Base-by-base conservation (phyloP, 2,797 vertebrate species). In the Sebastes iracundus region DNA sequence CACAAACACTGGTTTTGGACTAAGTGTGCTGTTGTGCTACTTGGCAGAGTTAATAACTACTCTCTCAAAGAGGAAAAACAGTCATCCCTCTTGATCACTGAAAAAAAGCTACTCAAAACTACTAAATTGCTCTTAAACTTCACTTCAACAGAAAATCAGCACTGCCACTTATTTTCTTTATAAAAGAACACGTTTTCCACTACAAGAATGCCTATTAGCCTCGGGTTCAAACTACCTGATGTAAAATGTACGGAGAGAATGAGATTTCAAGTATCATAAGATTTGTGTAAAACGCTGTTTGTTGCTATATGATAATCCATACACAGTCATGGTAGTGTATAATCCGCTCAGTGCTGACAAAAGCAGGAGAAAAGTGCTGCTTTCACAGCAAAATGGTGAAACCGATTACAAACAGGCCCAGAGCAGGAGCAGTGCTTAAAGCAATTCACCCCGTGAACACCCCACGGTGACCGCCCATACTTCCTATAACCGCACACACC, bases 41-140 rank as follows among this genome's bases (percentile, higher is more conserved):
- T 91, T 93, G 89, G 93, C 90, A 84, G 78, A 74, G 73, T 74
- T 82, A 85, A 84, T 85, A 83, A 79, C 82, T 80, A 23, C 80
- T 77, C 75, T 82, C 82, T 89, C n/a, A 79, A 86, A 85, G 82
- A 92, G 77, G 82, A 77, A 84, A 86, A 92, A 87, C 89, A 91
- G 86, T 72, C 81, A 72, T 90, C 72, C 63, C 70, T 90, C 82
- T 84, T 83, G 73, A 91, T 92, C 84, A 81, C 49, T 69, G 46
- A 49, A 85, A 80, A 88, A 85, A 88, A 84, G 62, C 81, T 80
- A 35, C 79, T 91, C 59, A 83, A 71, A 88, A 81, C 84, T 71
- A 55, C 74, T 49, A 85, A 88, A 88, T 76, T 86, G 65, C 78
- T 77, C 80, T 83, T 56, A 81, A 89, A 89, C 78, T 83, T 82